Evolutionary conservation across 1,140 invertebrate species (phyloP), one percentile per base, ranked within the genome.

Genomic region (Drosophila kurseongensis): DNA sequence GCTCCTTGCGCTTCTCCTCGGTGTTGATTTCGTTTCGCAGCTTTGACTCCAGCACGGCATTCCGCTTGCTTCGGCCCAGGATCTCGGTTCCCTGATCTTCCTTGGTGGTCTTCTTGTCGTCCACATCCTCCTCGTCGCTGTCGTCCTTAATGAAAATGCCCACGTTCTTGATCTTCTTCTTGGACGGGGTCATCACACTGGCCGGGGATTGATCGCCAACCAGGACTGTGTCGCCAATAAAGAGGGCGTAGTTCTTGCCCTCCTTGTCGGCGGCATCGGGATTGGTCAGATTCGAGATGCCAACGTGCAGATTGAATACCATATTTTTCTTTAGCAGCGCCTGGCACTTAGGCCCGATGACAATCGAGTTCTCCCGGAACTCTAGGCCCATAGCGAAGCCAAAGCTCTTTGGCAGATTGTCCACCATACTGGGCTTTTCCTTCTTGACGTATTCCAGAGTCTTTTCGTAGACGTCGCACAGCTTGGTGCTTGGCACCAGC

Each of bases 301-400:
- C 99, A 77, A 99, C 95, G 90, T 98, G 98, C 9, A 99, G 94
- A 92, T 99, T 99, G 86, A 99, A 99, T 0, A 99, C 96, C 98
- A 99, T 99, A 45, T 97, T 97, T 92, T 99, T 99, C 80, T 96
- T 97, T 0, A 96, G 95, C n/a, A 95, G 81, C 3, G 95, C 94
- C 23, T 94, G 95, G 44, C 96, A 97, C 94, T 99, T 99, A 4
- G 97, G 96, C 3, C 96, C 97, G 85, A 99, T 97, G 0, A 98
- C 93, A 38, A 99, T 94, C 0, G 97, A 97, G 78, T 96, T 97
- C 93, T 99, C 99, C 52, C 98, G 95, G 93, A 99, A 99, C 93
- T 99, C 99, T 84, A 99, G 97, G 8, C 99, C 99, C 95, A 98
- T 99, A 0, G 95, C 97, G 94, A 99, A 98, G 16, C 98, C 98